Conservation (phyloP, 64 coral and sea anemone species). For the Stylophora pistillata region DNA sequence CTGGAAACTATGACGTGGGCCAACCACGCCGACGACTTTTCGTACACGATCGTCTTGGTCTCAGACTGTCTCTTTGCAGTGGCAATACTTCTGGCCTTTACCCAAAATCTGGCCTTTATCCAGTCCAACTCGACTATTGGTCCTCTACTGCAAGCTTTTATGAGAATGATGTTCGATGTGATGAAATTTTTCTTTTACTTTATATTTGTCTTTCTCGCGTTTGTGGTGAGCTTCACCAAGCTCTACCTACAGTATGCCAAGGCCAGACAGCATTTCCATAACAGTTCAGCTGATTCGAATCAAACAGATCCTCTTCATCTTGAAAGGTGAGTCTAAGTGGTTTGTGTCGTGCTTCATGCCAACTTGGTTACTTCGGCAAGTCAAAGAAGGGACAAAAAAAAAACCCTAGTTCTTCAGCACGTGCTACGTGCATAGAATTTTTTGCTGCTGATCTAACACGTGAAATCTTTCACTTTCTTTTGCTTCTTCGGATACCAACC, state of each 20-base stretch:
- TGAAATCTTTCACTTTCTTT: too few species aligned
- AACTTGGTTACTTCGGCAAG: too few species aligned
- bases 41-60: background rate
- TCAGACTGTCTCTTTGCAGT: background rate
- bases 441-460: too few species aligned
- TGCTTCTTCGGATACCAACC: too few species aligned
- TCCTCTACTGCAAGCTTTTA: constrained; percentile 12
- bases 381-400: too few species aligned
- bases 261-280: background rate
- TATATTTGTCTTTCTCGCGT: constrained; percentile 20
- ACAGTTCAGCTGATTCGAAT: background rate
- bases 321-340: background rate
- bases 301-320: constrained; percentile 37
- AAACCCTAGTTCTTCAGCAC: too few species aligned
- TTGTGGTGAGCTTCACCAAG: constrained; percentile 32
- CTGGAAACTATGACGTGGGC: background rate
- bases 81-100: constrained; percentile 5
- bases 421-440: too few species aligned
- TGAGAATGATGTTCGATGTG: constrained; percentile 15
- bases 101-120: constrained; percentile 8
- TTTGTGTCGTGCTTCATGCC: too few species aligned
- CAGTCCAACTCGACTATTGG: constrained; percentile 8
- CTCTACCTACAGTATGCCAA: constrained; percentile 1
- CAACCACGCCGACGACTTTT: background rate
- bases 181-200: constrained; percentile 26